These are phyloP conservation scores for Pedicia rivosa DNA, from an alignment of 2,888 invertebrate species.

Conservation along the genomic window DNA sequence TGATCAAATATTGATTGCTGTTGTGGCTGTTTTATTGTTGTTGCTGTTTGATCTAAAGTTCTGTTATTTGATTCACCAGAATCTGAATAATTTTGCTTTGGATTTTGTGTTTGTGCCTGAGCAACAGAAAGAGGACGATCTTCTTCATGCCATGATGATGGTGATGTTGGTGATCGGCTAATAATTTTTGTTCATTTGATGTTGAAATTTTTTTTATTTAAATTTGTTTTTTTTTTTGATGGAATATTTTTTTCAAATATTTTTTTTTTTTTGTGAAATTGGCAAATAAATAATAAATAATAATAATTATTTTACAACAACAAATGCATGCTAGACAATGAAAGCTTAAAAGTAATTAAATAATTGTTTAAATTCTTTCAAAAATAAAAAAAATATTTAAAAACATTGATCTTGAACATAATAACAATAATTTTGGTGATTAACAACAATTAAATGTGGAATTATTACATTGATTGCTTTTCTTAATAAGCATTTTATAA, in stretches of 20 bases:
- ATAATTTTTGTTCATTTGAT: not conserved
- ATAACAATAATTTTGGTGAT: not conserved
- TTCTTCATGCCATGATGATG: constrained; percentile 31
- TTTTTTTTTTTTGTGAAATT: no score
- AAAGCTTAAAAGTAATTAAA: no score
- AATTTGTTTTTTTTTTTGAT: no score
- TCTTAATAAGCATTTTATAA: constrained; percentile 3
- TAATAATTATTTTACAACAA: no score
- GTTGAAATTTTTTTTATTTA: not conserved
- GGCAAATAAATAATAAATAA: no score
- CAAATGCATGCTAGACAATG: no score
- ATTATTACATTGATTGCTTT: not conserved
- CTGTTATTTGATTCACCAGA: constrained; percentile 10
- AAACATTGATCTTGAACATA: not conserved
- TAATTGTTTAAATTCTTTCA: no score
- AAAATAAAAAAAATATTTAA: no score
- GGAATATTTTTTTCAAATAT: no score
- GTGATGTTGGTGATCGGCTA: constrained; percentile 29
- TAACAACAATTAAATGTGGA: no score
- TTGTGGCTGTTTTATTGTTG: constrained; percentile 1
- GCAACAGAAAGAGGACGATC: constrained; percentile 20
- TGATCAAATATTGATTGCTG: not conserved
- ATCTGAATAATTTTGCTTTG: constrained; percentile 9
- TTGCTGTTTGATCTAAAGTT: not conserved
- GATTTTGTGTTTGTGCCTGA: constrained; percentile 9